Percentiles rank a stretch among this genome's conserved stretches.
Evolutionary conservation across 2,888 invertebrate genomes (phyloP).

Genomic region (Pogonocherus hispidulus): DNA sequence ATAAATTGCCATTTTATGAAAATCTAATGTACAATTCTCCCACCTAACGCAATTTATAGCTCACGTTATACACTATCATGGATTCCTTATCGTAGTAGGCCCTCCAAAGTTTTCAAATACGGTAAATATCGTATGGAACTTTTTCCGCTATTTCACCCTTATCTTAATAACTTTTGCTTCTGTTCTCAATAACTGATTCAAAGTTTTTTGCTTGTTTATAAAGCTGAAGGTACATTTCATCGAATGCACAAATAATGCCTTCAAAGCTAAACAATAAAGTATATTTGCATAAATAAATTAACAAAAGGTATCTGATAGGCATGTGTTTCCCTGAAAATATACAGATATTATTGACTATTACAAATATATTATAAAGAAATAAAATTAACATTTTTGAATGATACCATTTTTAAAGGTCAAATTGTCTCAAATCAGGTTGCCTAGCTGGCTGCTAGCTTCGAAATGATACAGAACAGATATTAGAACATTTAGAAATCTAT

Average conservation of each 20-base stretch:
- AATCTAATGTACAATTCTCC: constrained; percentile 3
- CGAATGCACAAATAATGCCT: neutral
- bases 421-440: too few species aligned
- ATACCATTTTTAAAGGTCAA: too few species aligned
- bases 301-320: too few species aligned
- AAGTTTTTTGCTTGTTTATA: constrained; percentile 18
- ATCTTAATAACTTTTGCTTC: constrained; percentile 23
- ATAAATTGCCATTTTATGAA: neutral
- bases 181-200: neutral
- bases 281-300: too few species aligned
- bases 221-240: neutral
- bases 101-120: constrained; percentile 10
- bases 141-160: constrained; percentile 24
- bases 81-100: constrained; percentile 26
- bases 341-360: too few species aligned
- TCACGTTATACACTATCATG: constrained; percentile 21
- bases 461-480: too few species aligned
- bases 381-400: too few species aligned
- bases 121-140: constrained; percentile 9
- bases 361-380: too few species aligned
- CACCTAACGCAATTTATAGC: constrained; percentile 7
- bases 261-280: neutral
- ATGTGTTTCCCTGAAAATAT: too few species aligned
- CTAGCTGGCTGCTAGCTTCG: too few species aligned
- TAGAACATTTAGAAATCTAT: too few species aligned